Conservation (phyloP, 1,140 invertebrate species). For the Drosophila fuyamai region DNA sequence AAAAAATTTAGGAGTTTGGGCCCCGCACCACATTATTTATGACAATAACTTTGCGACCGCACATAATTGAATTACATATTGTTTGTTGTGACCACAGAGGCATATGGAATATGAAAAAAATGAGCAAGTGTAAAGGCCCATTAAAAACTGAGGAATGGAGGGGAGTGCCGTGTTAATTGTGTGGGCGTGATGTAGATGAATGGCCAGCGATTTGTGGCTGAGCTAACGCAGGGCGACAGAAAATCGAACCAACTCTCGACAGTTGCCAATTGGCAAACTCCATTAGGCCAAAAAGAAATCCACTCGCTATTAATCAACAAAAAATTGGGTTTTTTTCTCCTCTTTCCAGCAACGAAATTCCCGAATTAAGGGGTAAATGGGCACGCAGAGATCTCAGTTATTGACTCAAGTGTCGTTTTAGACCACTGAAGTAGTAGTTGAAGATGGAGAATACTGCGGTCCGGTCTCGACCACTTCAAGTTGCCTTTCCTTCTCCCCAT, state of each 20-base stretch:
- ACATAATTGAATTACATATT: constrained; percentile 81
- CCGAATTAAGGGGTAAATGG: constrained; percentile 7
- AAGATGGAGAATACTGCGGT: constrained; percentile 7
- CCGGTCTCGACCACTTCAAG: constrained; percentile 26
- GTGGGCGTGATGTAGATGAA: constrained; percentile 80
- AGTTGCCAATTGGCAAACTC: constrained; percentile 19
- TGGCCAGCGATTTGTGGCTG: constrained; percentile 56
- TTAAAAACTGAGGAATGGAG: neutral
- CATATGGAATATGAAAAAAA: neutral
- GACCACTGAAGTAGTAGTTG: constrained; percentile 78
- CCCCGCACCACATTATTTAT: constrained; percentile 65
- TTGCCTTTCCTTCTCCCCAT: constrained; percentile 22
- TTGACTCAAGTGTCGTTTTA: constrained; percentile 82
- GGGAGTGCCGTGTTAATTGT: constrained; percentile 74
- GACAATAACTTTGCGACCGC: constrained; percentile 68
- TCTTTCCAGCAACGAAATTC: neutral
- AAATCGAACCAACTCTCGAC: constrained; percentile 23
- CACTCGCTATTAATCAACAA: constrained; percentile 25
- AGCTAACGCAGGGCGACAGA: constrained; percentile 38
- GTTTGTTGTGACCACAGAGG: constrained; percentile 52
- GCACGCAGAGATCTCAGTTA: constrained; percentile 24
- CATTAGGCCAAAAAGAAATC: constrained; percentile 20
- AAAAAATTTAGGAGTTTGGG: constrained; percentile 13
- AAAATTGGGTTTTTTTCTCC: neutral
- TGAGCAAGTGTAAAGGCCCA: neutral